Conservation (phyloP, 2,113 vertebrate genomes). For the Myiopsitta monachus region DNA sequence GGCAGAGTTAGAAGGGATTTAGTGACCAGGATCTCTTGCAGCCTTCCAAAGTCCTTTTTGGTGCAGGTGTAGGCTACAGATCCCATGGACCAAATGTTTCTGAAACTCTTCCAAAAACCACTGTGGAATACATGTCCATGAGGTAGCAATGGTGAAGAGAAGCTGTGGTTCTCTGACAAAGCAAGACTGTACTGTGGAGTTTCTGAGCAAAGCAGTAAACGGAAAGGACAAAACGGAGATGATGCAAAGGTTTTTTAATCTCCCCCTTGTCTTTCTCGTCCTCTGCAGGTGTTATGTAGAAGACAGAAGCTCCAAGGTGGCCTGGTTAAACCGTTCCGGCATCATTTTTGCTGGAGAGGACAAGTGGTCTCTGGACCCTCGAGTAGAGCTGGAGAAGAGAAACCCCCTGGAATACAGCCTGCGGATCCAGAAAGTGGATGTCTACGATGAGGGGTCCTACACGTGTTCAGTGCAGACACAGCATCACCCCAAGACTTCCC, state of each 20-base stretch:
- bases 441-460: slow-evolving; percentile 95
- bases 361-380: slow-evolving; percentile 98
- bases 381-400: slow-evolving; percentile 95
- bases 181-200: background rate
- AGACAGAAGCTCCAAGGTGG: slow-evolving; percentile 96
- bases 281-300: slow-evolving; percentile 92
- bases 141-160: background rate
- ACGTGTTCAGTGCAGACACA: slow-evolving; percentile 98
- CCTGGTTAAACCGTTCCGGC: slow-evolving; percentile 98
- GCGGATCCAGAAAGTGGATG: slow-evolving; percentile 97
- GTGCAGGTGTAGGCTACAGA: background rate
- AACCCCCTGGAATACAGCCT: slow-evolving; percentile 97
- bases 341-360: slow-evolving; percentile 98
- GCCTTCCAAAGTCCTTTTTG: background rate
- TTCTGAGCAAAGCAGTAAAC: background rate
- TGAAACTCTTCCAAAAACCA: background rate
- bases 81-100: background rate
- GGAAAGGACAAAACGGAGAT: background rate
- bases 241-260: background rate
- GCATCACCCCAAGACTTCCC: slow-evolving; percentile 93
- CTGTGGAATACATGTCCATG: background rate
- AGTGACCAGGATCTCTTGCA: background rate
- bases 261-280: background rate
- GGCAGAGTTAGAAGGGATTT: background rate
- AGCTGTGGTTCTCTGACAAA: background rate